Evolutionary conservation across 1,140 invertebrate genomes (phyloP), one percentile per base, ranked within the genome.

Genomic region (Heterodera schachtii): DNA sequence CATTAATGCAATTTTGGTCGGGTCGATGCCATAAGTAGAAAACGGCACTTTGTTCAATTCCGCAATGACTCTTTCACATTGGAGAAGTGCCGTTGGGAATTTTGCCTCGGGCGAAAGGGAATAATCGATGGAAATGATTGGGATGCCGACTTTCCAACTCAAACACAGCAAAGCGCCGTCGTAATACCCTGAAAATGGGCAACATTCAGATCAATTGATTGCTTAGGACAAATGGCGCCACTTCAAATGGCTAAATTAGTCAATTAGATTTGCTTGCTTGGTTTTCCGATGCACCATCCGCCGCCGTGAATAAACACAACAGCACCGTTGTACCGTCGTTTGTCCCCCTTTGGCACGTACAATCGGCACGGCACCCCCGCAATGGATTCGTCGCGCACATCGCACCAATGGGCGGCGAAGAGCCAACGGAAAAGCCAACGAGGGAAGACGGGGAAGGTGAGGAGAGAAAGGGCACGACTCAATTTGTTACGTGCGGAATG

Each of bases 241-340:
- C 31, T 31, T 31, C 31, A 0, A 31, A 0, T 31, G 31, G 31
- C 31, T 31, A 31, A 21, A 83, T 57, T 19, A 19, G 11, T 47
- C 52, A 80, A 80, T 43, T 44, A 31, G 75, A 79, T 44, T 64
- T 79, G 73, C 84, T 87, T 80, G 85, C 86, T 79, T 31, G 81
- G 79, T 67, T 67, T 80, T 83, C 80, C 82, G 43, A 86, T 88
- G 75, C 84, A 88, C 85, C 83, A 90, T 44, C 87, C 87, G 49
- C 87, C 87, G 31, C 87, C 87, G 82, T 89, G 88, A 52, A 89
- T 90, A 71, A 87, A 89, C n/a, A 89, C 74, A 43, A 89, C 64
- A 19, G 75, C 79, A 21, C 78, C 82, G 57, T 90, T 81, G 21
- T 81, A 80, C 11, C 78, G 83, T 60, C 79, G 76, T 57, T 21